Base-by-base conservation (phyloP, 2,113 vertebrate genomes). In the Anguilla rostrata region DNA sequence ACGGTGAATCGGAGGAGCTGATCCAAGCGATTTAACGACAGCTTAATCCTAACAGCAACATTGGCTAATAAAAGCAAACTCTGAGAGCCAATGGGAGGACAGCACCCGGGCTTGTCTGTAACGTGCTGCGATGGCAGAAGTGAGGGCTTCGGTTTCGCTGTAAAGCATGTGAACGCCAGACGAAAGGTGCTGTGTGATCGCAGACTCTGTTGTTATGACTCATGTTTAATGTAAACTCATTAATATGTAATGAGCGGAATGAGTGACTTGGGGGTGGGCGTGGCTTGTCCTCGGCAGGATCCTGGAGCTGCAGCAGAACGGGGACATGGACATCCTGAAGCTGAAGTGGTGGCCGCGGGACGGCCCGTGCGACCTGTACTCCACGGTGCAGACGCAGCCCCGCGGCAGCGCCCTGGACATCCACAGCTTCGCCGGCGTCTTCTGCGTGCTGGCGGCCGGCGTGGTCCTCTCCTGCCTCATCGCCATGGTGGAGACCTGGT, bases 341-440 rank as follows among this genome's bases (percentile, higher is more conserved):
- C 96, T 99, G 90, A 99, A 99, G 91, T 99, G 98, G 98, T 99
- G 98, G 98, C 98, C 98, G 0, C 97, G 96, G 91, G 98, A 98
- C 0, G 96, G 97, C 89, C 97, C 98, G 1, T 99, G 98, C 91
- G 98, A 99, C 92, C 96, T 99, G 90, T 98, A 97, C 91, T 97
- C 97, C 39, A 96, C 98, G 0, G 93, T 97, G 90, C 97, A 98
- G 91, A 95, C 96, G 8, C 96, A 97, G 88, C 97, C 98, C 92
- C 97, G 94, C 82, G 96, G 97, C 92, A 97, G 95, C 12, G 97
- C 98, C 87, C 94, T 99, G 93, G 98, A 99, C 93, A 99, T 99
- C 93, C 98, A 98, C 93, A 99, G 98, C 93, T 99, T 99, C 85
- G 98, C 98, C 3, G 98, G 98, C 0, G 98, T 99, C 63, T 99